These are phyloP conservation scores for Tetranychus truncatus DNA, from an alignment of 2,888 invertebrate species.

Conservation along the genomic window DNA sequence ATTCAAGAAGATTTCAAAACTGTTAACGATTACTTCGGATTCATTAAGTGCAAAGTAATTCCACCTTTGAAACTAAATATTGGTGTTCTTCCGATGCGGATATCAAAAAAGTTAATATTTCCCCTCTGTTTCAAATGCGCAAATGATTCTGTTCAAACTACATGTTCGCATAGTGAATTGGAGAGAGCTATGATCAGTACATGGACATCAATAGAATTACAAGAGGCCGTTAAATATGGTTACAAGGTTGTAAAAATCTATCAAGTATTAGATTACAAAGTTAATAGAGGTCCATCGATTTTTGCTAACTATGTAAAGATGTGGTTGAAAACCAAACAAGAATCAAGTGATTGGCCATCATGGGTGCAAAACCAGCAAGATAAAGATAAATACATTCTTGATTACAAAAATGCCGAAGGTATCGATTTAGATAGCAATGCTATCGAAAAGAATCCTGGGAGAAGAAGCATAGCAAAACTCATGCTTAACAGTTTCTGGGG, in stretches of 20 bases:
- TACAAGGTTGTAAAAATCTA: slow-evolving; percentile 27
- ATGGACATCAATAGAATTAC: slow-evolving; percentile 28
- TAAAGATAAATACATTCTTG: neutral
- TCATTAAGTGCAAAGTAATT: slow-evolving; percentile 28
- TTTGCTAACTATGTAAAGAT: slow-evolving; percentile 28
- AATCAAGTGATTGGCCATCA: slow-evolving; percentile 28
- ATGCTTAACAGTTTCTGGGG: slow-evolving; percentile 10
- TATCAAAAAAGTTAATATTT: neutral
- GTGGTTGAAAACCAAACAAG: slow-evolving; percentile 29
- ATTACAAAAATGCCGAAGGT: neutral
- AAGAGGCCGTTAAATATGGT: slow-evolving; percentile 27
- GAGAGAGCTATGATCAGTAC: slow-evolving; percentile 28
- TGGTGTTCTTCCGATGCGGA: slow-evolving; percentile 15
- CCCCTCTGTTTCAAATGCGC: neutral
- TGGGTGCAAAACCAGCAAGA: slow-evolving; percentile 21
- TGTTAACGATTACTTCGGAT: slow-evolving; percentile 27
- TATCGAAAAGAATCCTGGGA: neutral
- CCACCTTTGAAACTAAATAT: slow-evolving; percentile 27
- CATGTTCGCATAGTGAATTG: slow-evolving; percentile 22
- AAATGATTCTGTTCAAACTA: too few relatives aligned
- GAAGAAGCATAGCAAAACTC: neutral
- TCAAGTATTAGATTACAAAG: slow-evolving; percentile 28
- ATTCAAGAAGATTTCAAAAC: slow-evolving; percentile 24
- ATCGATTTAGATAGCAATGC: neutral
- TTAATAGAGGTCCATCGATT: slow-evolving; percentile 20